A percentile compares a stretch with the other conserved stretches of the same genome.
Evolutionary conservation across 2,797 vertebrate species (phyloP).

Genomic region (Crenuchus spilurus): DNA sequence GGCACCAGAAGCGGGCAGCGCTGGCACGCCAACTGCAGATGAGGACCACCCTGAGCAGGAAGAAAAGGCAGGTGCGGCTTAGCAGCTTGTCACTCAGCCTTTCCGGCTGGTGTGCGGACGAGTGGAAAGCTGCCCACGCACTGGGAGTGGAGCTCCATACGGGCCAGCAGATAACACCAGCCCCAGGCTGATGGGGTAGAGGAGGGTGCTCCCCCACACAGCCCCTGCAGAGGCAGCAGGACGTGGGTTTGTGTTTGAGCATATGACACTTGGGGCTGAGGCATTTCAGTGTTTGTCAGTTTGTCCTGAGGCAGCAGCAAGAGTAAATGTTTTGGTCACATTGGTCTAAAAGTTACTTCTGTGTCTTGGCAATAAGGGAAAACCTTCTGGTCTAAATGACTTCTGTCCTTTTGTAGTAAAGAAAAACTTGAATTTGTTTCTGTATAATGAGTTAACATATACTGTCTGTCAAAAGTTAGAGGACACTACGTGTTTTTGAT

Average conservation of each 20-base stretch:
- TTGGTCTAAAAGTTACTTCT: constrained; percentile 10
- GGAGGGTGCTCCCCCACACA: not conserved
- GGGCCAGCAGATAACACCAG: constrained; percentile 41
- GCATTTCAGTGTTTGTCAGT: constrained; percentile 33
- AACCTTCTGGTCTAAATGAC: no score
- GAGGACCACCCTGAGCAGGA: constrained; percentile 41
- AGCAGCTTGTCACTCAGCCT: constrained; percentile 48
- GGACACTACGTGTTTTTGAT: no score
- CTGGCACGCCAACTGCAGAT: constrained; percentile 43
- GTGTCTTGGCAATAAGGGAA: constrained; percentile 7
- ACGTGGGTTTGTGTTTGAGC: constrained; percentile 29
- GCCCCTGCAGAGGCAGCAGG: constrained; percentile 17
- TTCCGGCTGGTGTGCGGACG: constrained; percentile 38
- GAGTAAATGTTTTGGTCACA: constrained; percentile 41
- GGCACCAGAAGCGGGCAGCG: constrained; percentile 36
- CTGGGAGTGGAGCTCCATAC: constrained; percentile 34
- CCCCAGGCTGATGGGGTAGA: constrained; percentile 4
- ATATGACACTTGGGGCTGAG: constrained; percentile 13
- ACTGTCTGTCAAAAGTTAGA: no score
- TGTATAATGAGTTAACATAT: no score
- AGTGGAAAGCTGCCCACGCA: constrained; percentile 42
- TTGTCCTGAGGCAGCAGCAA: constrained; percentile 12
- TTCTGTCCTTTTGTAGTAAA: no score
- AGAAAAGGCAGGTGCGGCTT: constrained; percentile 55
- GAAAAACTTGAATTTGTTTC: not conserved